Conservation (phyloP, 2,888 invertebrate species). For the Barypeithes pellucidus region DNA sequence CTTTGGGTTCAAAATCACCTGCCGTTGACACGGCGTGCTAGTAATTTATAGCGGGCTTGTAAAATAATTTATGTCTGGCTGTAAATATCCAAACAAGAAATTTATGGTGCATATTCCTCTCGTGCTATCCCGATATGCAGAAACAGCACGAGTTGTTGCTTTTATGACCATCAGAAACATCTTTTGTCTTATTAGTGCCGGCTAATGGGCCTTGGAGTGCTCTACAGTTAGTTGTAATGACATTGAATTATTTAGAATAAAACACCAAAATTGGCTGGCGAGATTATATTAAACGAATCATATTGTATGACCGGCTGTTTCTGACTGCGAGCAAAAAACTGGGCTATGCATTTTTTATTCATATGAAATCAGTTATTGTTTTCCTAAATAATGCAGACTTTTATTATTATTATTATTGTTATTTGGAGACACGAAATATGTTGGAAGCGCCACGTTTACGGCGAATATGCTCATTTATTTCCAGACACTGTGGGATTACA, state of each 20-base stretch:
- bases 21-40: slow-evolving; percentile 52
- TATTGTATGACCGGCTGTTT: too few relatives aligned
- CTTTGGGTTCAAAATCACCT: slow-evolving; percentile 53
- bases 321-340: too few relatives aligned
- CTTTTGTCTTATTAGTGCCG: slow-evolving; percentile 52
- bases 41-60: slow-evolving; percentile 52
- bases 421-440: too few relatives aligned
- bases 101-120: slow-evolving; percentile 53
- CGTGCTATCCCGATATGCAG: slow-evolving; percentile 53
- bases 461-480: too few relatives aligned
- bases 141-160: slow-evolving; percentile 53
- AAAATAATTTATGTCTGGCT: slow-evolving; percentile 53
- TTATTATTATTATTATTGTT: too few relatives aligned
- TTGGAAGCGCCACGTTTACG: too few relatives aligned
- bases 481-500: too few relatives aligned
- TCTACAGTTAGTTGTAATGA: slow-evolving; percentile 33
- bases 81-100: slow-evolving; percentile 55
- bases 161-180: slow-evolving; percentile 49
- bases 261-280: too few relatives aligned
- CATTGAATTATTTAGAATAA: background rate
- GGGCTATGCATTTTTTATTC: too few relatives aligned
- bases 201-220: slow-evolving; percentile 46
- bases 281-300: too few relatives aligned
- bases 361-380: too few relatives aligned
- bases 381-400: too few relatives aligned